Conservation (phyloP, 2,797 vertebrate genomes). For the Phoebastria nigripes region DNA sequence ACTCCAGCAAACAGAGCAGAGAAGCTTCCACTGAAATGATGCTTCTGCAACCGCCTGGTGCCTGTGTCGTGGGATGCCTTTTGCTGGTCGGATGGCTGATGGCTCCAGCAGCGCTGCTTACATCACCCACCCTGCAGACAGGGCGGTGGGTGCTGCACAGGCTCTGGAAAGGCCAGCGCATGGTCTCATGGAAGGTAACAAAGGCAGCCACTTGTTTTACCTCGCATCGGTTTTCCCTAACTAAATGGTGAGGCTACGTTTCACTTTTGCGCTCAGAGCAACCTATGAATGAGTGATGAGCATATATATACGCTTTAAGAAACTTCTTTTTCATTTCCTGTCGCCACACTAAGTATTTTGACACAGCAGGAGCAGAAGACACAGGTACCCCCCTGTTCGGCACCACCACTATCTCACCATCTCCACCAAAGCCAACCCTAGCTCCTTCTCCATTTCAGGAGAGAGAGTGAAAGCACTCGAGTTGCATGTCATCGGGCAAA, state of each 20-base stretch:
- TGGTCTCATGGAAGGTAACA: background rate
- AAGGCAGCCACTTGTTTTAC: too few relatives aligned
- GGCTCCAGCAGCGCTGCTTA: background rate
- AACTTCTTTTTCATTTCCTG: background rate
- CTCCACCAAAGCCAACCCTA: background rate
- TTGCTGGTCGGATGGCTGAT: background rate
- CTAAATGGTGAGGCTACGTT: background rate
- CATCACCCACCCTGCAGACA: background rate
- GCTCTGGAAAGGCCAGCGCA: background rate
- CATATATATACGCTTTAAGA: background rate
- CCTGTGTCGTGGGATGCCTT: accelerated
- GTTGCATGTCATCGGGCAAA: background rate
- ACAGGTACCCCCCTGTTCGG: background rate
- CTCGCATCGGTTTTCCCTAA: background rate
- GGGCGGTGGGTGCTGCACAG: background rate
- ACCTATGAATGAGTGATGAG: accelerated
- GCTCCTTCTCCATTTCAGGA: too few relatives aligned
- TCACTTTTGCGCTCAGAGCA: background rate
- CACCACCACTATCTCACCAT: background rate
- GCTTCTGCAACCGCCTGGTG: background rate
- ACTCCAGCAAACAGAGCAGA: background rate
- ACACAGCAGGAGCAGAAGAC: background rate
- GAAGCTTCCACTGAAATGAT: accelerated
- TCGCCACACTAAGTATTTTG: background rate
- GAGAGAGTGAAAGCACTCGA: background rate